These are phyloP conservation scores for Leptocoma aspasia DNA, from an alignment of 2,113 vertebrate genomes.

Conservation along the genomic window DNA sequence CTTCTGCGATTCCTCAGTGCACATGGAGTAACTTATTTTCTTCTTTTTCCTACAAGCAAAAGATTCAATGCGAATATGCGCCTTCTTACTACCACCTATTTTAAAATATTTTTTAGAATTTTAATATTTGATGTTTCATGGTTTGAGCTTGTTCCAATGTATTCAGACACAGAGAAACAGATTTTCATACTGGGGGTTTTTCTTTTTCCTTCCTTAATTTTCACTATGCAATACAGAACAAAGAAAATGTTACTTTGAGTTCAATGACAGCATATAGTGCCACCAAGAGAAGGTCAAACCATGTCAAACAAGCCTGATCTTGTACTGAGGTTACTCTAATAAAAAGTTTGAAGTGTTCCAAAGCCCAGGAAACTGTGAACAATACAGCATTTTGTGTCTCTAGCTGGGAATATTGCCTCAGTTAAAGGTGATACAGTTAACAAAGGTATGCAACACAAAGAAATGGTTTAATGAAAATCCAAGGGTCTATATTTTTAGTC, in stretches of 20 bases:
- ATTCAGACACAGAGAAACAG: background rate
- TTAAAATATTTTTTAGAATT: background rate
- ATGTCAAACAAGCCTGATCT: background rate
- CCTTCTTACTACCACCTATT: background rate
- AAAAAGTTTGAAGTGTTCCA: background rate
- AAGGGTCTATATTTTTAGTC: background rate
- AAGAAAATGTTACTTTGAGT: background rate
- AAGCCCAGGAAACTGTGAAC: background rate
- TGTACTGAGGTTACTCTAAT: background rate
- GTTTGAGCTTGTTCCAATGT: background rate
- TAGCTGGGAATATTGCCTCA: background rate
- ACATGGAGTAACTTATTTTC: background rate
- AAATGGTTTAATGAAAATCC: background rate
- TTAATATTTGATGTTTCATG: background rate
- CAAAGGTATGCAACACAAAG: background rate
- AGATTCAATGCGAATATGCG: background rate
- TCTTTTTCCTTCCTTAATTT: background rate
- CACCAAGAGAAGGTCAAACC: background rate
- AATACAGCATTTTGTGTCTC: background rate
- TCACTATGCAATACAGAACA: background rate
- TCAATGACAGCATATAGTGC: background rate
- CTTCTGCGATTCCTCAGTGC: background rate
- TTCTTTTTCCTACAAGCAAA: background rate
- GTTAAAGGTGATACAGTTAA: background rate
- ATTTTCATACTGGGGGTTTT: background rate